phyloP scores from a whole-genome alignment of 2,888 invertebrate genomes.

The Drosophila neotestacea region DNA sequence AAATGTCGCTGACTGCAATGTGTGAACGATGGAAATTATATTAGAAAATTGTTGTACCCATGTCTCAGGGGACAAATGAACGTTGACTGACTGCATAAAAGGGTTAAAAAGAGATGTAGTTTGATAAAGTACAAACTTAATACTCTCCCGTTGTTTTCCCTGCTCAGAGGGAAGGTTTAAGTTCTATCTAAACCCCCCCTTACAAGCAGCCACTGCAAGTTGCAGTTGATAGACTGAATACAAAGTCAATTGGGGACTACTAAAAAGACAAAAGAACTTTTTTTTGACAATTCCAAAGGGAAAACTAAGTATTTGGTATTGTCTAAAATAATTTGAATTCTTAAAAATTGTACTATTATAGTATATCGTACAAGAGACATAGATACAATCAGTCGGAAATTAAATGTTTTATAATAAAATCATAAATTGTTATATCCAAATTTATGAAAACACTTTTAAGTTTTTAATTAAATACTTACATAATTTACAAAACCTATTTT shows the following conservation, averaged over 20 bases:
- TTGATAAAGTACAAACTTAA: neutral
- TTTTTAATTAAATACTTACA: too few relatives aligned
- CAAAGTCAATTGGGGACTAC: neutral
- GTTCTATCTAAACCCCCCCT: neutral
- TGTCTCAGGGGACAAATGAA: conserved; percentile 31
- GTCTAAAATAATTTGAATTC: too few relatives aligned
- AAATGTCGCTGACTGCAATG: conserved; percentile 42
- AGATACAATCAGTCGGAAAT: too few relatives aligned
- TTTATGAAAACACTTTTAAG: too few relatives aligned
- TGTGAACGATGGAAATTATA: conserved; percentile 48
- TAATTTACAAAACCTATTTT: too few relatives aligned
- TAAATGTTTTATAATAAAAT: too few relatives aligned
- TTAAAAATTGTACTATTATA: too few relatives aligned
- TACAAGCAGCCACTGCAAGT: neutral
- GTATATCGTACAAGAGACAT: too few relatives aligned
- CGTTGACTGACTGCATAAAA: conserved; percentile 41
- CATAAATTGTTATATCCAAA: too few relatives aligned
- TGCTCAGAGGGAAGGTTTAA: too few relatives aligned
- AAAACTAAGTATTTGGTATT: neutral
- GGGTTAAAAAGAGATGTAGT: conserved; percentile 38
- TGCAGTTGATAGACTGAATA: conserved; percentile 1
- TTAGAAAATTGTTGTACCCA: conserved; percentile 47
- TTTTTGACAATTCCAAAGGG: neutral
- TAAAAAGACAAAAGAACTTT: neutral
- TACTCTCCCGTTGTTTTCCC: neutral